These are phyloP conservation scores for Drosophila baimaii DNA, from an alignment of 1,140 invertebrate species.

Conservation along the genomic window DNA sequence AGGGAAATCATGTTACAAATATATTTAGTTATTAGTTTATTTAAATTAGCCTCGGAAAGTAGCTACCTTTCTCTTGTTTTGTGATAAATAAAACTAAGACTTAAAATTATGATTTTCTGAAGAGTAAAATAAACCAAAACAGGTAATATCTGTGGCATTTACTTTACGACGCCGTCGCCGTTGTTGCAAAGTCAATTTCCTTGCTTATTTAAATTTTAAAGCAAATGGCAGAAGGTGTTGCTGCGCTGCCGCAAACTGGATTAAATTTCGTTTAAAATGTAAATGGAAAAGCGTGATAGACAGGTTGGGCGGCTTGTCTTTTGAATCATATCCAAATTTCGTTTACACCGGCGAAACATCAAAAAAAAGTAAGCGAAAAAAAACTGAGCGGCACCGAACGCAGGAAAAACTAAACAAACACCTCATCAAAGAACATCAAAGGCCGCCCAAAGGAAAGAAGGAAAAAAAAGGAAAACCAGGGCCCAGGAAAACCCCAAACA, in stretches of 20 bases:
- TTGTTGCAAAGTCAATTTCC: conserved; percentile 76
- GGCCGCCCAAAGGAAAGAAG: conserved; percentile 40
- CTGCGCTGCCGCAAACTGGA: conserved; percentile 68
- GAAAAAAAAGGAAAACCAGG: conserved; percentile 24
- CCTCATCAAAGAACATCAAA: conserved; percentile 78
- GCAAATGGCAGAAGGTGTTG: conserved; percentile 58
- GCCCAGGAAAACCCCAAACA: conserved; percentile 40
- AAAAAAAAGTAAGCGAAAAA: conserved; percentile 35
- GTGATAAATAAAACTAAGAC: no score
- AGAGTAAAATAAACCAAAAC: background rate
- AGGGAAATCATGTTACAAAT: no score
- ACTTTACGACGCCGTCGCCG: conserved; percentile 5
- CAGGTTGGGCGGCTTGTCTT: conserved; percentile 46
- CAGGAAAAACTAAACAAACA: conserved; percentile 81
- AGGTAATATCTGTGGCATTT: conserved; percentile 5
- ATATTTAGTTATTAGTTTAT: no score
- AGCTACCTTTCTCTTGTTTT: no score
- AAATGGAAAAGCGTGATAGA: conserved; percentile 61
- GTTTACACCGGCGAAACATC: conserved; percentile 31
- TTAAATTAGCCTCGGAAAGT: no score
- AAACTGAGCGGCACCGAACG: conserved; percentile 34
- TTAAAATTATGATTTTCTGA: background rate
- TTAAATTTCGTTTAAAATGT: conserved; percentile 83
- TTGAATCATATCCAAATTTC: conserved; percentile 54
- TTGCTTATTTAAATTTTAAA: conserved; percentile 83